Conservation (phyloP, 1,140 invertebrate species). For the Anthonomus grandis region DNA sequence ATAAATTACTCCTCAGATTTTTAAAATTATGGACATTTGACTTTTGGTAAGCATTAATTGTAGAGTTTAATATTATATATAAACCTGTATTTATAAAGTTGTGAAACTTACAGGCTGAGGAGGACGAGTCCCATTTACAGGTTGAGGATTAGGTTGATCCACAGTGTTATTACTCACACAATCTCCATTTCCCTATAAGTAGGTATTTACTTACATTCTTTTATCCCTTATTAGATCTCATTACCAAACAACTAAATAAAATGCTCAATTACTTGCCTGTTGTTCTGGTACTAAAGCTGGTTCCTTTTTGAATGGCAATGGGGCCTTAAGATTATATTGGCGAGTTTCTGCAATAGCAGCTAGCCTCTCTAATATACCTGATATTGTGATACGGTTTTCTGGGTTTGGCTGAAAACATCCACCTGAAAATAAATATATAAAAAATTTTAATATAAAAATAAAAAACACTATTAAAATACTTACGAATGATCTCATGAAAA, state of each 20-base stretch:
- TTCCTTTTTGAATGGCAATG: constrained; percentile 50
- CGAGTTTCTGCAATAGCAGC: constrained; percentile 83
- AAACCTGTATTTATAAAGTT: too few relatives aligned
- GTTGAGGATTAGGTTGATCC: constrained; percentile 27
- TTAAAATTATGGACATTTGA: too few relatives aligned
- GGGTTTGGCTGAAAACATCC: constrained; percentile 84
- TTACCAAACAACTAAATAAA: background rate
- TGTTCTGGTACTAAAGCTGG: constrained; percentile 9
- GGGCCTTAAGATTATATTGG: constrained; percentile 72
- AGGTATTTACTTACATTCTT: background rate
- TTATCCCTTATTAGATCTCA: background rate
- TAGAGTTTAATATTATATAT: too few relatives aligned
- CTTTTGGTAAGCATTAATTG: too few relatives aligned
- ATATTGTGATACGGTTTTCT: constrained; percentile 69
- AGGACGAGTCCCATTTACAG: constrained; percentile 4
- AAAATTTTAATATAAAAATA: background rate
- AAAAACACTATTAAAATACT: constrained; percentile 43
- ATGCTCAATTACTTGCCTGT: background rate
- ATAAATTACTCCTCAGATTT: constrained; percentile 10
- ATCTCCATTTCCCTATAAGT: constrained; percentile 15
- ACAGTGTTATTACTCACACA: constrained; percentile 7
- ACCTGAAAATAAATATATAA: constrained; percentile 49
- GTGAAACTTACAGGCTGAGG: too few relatives aligned
- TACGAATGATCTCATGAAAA: constrained; percentile 89
- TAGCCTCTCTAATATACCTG: constrained; percentile 76